Conservation (phyloP, 2,113 vertebrate species). For the Hirundichthys speculiger region DNA sequence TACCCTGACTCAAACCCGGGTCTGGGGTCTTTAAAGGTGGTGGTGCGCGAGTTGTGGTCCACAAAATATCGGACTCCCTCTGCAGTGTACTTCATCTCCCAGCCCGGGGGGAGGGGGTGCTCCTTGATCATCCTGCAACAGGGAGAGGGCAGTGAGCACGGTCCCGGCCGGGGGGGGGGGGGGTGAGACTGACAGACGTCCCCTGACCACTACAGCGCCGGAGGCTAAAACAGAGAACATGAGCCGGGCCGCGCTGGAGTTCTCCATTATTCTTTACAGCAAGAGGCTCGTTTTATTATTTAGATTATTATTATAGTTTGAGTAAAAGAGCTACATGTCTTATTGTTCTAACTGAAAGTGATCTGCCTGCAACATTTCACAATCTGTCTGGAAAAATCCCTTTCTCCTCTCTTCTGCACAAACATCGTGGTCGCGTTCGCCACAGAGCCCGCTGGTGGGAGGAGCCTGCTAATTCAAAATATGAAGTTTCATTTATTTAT, state of each 20-base stretch:
- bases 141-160: slow-evolving; percentile 76
- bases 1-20: slow-evolving; percentile 97
- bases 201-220: slow-evolving; percentile 22
- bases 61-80: slow-evolving; percentile 98
- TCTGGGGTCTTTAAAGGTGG: slow-evolving; percentile 98
- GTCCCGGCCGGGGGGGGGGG: slow-evolving; percentile 39
- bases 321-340: too few species aligned
- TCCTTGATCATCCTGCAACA: slow-evolving; percentile 96
- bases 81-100: slow-evolving; percentile 99
- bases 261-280: too few species aligned
- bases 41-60: slow-evolving; percentile 97
- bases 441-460: too few species aligned
- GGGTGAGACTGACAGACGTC: slow-evolving; percentile 43
- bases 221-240: background rate
- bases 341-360: too few species aligned
- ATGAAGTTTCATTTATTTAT: too few species aligned
- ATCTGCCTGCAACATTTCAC: too few species aligned
- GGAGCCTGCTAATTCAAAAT: too few species aligned
- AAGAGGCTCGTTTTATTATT: too few species aligned
- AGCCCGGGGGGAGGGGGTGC: slow-evolving; percentile 94
- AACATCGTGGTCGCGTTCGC: too few species aligned
- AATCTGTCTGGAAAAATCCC: too few species aligned
- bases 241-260: background rate
- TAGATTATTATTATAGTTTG: too few species aligned
- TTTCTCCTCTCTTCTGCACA: too few species aligned